Conservation (phyloP, 53 echinoderm and acorn worm species). For the Glandiceps talaboti region DNA sequence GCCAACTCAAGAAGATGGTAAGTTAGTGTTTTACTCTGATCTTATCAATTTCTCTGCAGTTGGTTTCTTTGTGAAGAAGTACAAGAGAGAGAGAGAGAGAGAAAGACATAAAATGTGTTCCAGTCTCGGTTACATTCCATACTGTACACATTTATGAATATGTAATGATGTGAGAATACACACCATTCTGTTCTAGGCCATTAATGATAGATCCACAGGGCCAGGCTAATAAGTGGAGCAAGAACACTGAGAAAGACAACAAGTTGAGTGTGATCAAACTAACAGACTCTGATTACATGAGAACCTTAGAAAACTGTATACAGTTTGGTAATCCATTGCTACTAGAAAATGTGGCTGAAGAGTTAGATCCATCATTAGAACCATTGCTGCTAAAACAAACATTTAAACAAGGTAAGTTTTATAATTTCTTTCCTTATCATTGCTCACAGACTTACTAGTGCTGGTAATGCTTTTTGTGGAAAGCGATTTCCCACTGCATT, state of each 20-base stretch:
- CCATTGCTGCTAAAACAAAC: slow-evolving; percentile 92
- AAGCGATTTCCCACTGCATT: too few species aligned
- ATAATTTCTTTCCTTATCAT: too few species aligned
- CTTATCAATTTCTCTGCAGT: too few species aligned
- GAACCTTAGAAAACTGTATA: slow-evolving; percentile 96
- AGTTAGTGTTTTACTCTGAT: too few species aligned
- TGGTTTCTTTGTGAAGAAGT: too few species aligned
- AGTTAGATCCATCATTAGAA: slow-evolving; percentile 91
- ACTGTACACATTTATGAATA: too few species aligned
- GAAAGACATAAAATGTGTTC: too few species aligned
- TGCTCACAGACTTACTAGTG: too few species aligned
- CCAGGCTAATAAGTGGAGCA: slow-evolving; percentile 98
- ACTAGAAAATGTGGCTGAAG: slow-evolving; percentile 91
- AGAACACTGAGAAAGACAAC: slow-evolving; percentile 99
- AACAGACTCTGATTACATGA: slow-evolving; percentile 97
- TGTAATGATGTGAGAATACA: too few species aligned
- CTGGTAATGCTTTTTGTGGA: too few species aligned
- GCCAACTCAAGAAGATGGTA: slow-evolving; percentile 98
- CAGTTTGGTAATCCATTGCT: slow-evolving; percentile 94
- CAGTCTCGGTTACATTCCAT: too few species aligned
- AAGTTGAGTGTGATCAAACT: slow-evolving; percentile 94
- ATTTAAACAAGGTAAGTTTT: slow-evolving; percentile 97
- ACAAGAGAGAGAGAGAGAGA: too few species aligned
- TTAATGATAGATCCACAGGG: slow-evolving; percentile 99
- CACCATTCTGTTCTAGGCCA: slow-evolving; percentile 54